Evolutionary conservation across 2,797 vertebrate species (phyloP).

Genomic region (Alcedo atthis): DNA sequence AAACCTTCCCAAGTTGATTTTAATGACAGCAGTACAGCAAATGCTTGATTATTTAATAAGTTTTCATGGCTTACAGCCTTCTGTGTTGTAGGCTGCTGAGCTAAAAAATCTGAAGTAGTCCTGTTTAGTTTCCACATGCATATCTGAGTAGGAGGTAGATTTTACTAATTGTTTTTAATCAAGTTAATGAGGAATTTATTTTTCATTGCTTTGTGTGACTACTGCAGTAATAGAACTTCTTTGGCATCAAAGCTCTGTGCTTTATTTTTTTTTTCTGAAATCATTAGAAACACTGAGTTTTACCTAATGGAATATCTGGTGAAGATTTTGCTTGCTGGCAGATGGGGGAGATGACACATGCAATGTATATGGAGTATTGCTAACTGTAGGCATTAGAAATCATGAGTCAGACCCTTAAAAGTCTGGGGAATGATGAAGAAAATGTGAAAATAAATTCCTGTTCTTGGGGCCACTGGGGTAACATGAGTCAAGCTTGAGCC

Average conservation of each 20-base stretch:
- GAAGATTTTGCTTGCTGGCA: conserved; percentile 48
- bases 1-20: not conserved
- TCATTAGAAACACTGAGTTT: not conserved
- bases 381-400: conserved; percentile 55
- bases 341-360: conserved; percentile 54
- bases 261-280: not conserved
- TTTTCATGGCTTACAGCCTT: not conserved
- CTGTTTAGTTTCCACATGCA: not conserved
- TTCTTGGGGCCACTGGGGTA: conserved; percentile 15
- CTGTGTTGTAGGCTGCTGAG: conserved; percentile 34
- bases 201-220: conserved; percentile 32
- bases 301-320: not conserved
- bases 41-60: not conserved
- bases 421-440: conserved; percentile 44
- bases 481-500: conserved; percentile 19
- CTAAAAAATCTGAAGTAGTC: not conserved
- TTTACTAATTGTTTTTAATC: conserved; percentile 22
- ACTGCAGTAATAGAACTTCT: not conserved
- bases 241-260: not conserved
- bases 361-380: conserved; percentile 34
- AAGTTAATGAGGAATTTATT: conserved; percentile 13
- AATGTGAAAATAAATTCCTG: conserved; percentile 41
- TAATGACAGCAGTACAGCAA: not conserved
- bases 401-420: conserved; percentile 56
- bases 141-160: conserved; percentile 26